Conservation (phyloP, 2,113 vertebrate species). For the Ramphastos sulfuratus region DNA sequence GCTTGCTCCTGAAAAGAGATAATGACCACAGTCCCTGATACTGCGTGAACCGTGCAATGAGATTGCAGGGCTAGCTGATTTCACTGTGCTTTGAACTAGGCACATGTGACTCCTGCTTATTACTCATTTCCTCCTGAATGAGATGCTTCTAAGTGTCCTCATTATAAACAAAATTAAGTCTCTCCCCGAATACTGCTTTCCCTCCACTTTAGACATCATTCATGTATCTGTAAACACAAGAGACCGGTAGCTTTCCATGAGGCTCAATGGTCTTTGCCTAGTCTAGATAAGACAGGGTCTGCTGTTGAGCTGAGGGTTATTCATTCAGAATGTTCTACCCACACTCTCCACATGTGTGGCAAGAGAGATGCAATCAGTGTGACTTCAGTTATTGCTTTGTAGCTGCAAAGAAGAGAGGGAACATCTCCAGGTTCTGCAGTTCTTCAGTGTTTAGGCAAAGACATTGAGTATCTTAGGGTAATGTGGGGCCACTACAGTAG, state of each 20-base stretch:
- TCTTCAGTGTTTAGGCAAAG: not conserved
- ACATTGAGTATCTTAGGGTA: not conserved
- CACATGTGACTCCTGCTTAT: not conserved
- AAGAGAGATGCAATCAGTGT: not conserved
- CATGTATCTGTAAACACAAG: not conserved
- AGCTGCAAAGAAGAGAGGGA: not conserved
- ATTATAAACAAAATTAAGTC: not conserved
- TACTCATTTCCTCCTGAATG: not conserved
- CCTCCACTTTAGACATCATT: not conserved
- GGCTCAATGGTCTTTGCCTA: not conserved
- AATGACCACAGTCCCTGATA: not conserved
- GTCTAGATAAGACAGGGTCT: not conserved
- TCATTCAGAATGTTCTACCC: not conserved
- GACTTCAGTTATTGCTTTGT: not conserved
- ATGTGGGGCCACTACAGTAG: not conserved
- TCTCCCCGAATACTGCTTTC: not conserved
- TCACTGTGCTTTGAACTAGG: not conserved
- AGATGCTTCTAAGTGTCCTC: not conserved
- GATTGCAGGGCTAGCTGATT: not conserved
- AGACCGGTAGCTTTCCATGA: not conserved
- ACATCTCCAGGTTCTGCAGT: not conserved
- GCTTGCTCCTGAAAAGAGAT: not conserved
- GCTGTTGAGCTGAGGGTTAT: not conserved
- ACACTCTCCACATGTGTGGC: not conserved
- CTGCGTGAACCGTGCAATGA: not conserved